Evolutionary conservation across 1,140 invertebrate species (phyloP).

Genomic region (Cecropterus lyciades): DNA sequence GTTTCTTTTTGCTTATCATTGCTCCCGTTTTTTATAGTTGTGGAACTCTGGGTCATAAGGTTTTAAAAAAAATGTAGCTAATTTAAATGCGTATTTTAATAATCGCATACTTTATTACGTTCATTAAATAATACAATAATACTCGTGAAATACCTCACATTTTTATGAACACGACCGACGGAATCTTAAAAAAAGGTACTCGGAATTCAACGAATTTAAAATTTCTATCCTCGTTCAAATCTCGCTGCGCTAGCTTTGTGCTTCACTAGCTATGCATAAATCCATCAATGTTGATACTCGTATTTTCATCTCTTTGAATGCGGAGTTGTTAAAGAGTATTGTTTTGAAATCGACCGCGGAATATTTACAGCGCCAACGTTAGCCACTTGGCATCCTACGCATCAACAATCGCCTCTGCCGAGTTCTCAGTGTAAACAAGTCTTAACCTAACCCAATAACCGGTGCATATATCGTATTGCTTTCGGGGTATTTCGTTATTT

Average conservation of each 20-base stretch:
- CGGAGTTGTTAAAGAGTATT: conserved; percentile 27
- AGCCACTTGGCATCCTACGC: conserved; percentile 69
- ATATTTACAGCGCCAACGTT: conserved; percentile 51
- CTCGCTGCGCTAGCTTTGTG: neutral
- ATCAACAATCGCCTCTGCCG: conserved; percentile 74
- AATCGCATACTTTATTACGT: too few relatives aligned
- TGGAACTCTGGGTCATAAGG: neutral
- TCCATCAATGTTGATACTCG: conserved; percentile 4
- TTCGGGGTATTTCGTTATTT: conserved; percentile 82
- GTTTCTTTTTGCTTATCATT: conserved; percentile 57
- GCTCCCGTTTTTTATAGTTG: conserved; percentile 47
- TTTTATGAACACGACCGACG: too few relatives aligned
- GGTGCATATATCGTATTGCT: conserved; percentile 76
- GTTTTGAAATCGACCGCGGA: conserved; percentile 33
- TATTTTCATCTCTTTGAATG: conserved; percentile 21
- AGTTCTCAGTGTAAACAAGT: conserved; percentile 70
- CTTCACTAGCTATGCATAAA: neutral
- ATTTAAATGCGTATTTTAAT: neutral
- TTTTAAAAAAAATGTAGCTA: neutral
- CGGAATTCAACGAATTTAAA: neutral
- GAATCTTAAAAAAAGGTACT: too few relatives aligned
- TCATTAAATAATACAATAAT: too few relatives aligned
- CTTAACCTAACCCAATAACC: conserved; percentile 82
- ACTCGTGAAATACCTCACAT: too few relatives aligned
- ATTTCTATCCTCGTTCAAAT: neutral